These are phyloP conservation scores for Achroia grisella DNA, from an alignment of 1,140 invertebrate genomes.

Conservation along the genomic window DNA sequence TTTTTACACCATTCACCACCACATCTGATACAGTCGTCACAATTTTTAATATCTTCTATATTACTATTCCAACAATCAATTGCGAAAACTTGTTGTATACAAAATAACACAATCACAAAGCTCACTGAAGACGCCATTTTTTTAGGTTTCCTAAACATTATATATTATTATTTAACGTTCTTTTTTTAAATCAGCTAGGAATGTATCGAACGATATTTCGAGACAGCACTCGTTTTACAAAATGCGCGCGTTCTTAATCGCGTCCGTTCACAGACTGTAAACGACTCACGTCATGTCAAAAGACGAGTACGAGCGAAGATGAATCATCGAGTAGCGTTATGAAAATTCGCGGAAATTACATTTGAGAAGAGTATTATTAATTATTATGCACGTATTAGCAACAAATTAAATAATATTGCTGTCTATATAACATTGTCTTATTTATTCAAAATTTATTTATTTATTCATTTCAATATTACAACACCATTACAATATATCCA, in stretches of 20 bases:
- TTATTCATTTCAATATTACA: too few species aligned
- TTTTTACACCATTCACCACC: constrained; percentile 51
- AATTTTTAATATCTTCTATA: constrained; percentile 28
- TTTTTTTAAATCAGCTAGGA: constrained; percentile 15
- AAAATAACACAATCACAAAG: constrained; percentile 31
- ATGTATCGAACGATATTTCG: neutral
- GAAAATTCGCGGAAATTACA: constrained; percentile 47
- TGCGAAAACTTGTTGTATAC: constrained; percentile 29
- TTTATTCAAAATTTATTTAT: too few species aligned
- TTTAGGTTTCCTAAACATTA: constrained; percentile 6
- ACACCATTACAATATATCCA: too few species aligned
- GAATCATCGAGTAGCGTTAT: constrained; percentile 32
- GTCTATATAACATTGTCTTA: too few species aligned
- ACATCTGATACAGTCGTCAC: constrained; percentile 53
- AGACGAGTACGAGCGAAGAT: constrained; percentile 33
- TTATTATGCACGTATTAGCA: neutral
- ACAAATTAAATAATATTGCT: too few species aligned
- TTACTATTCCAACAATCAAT: constrained; percentile 23
- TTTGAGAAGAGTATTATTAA: constrained; percentile 7
- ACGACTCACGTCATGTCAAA: constrained; percentile 15
- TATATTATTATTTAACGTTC: neutral
- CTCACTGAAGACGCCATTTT: constrained; percentile 41
- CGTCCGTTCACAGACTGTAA: constrained; percentile 33
- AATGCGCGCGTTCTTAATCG: constrained; percentile 24
- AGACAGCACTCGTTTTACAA: constrained; percentile 13